Conservation (phyloP, 2,113 vertebrate genomes). For the Sinocyclocheilus grahami region DNA sequence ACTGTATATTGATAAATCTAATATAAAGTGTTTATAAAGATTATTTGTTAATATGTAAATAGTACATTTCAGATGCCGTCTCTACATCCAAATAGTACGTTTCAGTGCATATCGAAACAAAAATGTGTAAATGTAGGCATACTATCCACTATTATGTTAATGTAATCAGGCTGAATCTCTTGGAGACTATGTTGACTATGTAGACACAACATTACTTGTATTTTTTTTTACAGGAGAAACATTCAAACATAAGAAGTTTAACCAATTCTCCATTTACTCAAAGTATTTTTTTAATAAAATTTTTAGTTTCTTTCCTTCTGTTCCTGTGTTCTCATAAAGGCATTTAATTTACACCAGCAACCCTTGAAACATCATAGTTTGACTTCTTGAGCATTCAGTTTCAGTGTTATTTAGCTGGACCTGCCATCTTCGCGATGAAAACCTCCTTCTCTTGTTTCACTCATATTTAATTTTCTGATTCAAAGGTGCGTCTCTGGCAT, state of each 20-base stretch:
- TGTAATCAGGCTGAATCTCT: neutral
- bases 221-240: neutral
- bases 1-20: neutral
- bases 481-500: constrained; percentile 54
- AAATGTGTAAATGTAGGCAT: neutral
- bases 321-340: neutral
- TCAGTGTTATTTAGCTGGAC: constrained; percentile 5
- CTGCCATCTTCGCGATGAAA: constrained; percentile 3
- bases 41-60: neutral
- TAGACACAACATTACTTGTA: neutral
- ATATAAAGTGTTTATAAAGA: neutral
- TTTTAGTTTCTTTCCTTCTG: neutral
- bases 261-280: no score
- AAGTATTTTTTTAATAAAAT: no score
- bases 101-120: neutral
- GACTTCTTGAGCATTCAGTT: neutral
- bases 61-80: neutral
- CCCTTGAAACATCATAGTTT: neutral
- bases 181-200: neutral
- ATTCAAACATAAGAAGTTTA: neutral
- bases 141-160: neutral
- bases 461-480: constrained; percentile 51
- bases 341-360: neutral
- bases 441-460: constrained; percentile 24
- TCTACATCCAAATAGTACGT: neutral